Base-by-base conservation (phyloP, 2,888 invertebrate species). In the Apomyelois bistriatella region DNA sequence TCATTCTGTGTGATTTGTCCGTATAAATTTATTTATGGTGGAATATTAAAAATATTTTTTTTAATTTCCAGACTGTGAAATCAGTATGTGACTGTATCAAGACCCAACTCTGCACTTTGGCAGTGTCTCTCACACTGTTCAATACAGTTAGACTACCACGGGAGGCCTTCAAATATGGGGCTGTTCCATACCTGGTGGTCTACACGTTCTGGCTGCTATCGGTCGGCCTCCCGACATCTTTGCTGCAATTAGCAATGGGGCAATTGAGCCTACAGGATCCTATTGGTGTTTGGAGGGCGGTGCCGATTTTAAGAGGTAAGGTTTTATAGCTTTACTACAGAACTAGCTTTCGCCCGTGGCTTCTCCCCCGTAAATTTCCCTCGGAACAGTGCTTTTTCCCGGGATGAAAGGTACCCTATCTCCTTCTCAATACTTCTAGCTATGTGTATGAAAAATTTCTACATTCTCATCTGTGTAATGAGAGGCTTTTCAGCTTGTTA, bases 241-340 rank as follows among this genome's bases (percentile, higher is more conserved):
- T 93, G 64, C 80, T 94, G 56, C 93, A 94, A 78, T 79, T 94
- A 61, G 92, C 93, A 1, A 91, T 93, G 70, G 94, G 93, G 3
- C 93, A 94, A 73, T 83, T 94, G 57, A 93, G 93, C 47, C 93
- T 93, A 64, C 93, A 93, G 64, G 93, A 93, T 16, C 91, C 93
- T n/a, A 92, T 92, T 1, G 93, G 93, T 22, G 91, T 93, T 8
- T 93, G 93, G 93, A 90, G 93, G 62, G 93, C 93, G 5, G 93
- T 94, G 47, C 93, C 93, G 35, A 91, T 93, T 69, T 90, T 94
- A 61, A 92, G 91, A 92, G 94, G 93, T 93, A 60, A 16, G 40
- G 2, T 6, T 3, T 38, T 9, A 7, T 12, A 12, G 12, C 4
- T n/a, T 12, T 37, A 12, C 12, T 1, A n/a, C 10, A 32, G 1